Conservation (phyloP, 2,113 vertebrate genomes). For the Psittacula cyanocephala region DNA sequence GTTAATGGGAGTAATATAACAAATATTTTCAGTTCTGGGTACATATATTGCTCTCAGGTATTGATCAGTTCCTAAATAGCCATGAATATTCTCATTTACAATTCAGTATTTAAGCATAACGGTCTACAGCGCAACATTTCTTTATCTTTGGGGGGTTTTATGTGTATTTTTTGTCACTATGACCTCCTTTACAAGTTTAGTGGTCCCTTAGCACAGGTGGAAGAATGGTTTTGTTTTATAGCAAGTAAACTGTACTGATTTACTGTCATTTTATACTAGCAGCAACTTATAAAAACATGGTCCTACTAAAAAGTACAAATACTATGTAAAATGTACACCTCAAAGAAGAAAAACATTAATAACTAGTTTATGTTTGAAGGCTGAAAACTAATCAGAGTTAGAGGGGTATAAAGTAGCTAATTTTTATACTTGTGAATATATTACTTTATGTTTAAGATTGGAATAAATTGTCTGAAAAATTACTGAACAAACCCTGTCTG, state of each 20-base stretch:
- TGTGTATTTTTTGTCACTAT: not conserved
- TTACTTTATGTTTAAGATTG: not conserved
- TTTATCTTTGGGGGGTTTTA: not conserved
- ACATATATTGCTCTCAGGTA: not conserved
- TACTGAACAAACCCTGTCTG: not conserved
- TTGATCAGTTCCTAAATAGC: not conserved
- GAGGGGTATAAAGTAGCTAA: not conserved
- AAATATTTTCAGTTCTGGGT: not conserved
- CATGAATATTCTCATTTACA: not conserved
- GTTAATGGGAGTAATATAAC: not conserved
- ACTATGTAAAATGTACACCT: not conserved
- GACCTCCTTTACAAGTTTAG: not conserved
- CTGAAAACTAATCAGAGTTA: not conserved
- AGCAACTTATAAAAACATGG: not conserved
- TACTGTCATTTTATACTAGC: not conserved
- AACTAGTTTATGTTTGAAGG: not conserved
- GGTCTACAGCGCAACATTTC: rapidly evolving
- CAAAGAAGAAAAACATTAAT: not conserved
- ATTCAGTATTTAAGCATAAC: not conserved
- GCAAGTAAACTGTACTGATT: not conserved
- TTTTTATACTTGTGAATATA: not conserved
- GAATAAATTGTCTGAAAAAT: not conserved
- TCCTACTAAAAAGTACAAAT: not conserved
- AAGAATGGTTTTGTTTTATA: not conserved
- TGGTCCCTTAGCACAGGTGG: not conserved